Evolutionary conservation across 1,140 invertebrate species (phyloP), one percentile per base, ranked within the genome.

Genomic region (Bombus sylvicola): DNA sequence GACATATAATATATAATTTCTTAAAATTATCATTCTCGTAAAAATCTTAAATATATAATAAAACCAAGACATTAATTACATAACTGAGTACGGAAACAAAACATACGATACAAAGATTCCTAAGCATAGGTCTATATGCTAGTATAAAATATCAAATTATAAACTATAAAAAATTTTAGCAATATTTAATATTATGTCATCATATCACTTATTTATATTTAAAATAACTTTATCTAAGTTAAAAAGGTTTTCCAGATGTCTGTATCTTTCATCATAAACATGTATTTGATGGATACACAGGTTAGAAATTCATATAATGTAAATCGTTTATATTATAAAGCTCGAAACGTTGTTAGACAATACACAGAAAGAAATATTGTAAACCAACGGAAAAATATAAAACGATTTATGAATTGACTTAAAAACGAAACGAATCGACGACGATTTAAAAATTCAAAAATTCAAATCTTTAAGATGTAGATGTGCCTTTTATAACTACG

Each of bases 401-500:
- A 71, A 79, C 53, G 59, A 37, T 85, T 75, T 57, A 41, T 31
- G 59, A 85, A 73, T 73, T 77, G 73, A 85, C 37, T 43, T 69
- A 28, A 39, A 82, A 86, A 82, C 57, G 53, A 53, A 73, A 66
- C 28, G 62, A 82, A 64, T 86, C 62, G 9, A 57, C 28, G 43
- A 77, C 59, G 89, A 94, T 94, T 94, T 94, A 94, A 94, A 94
- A 94, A 94, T 94, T 94, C 93, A 94, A 94, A 94, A 92, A 94
- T 94, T 94, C 93, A 94, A 94, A 94, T 92, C 86, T 82, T 81
- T 86, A 81, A 18, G 57, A 57, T 43, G 73, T 25, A 72, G 53
- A 76, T 43, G 41, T 13, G 18, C 41, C 64, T 31, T 31, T 25
- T 18, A 9, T 9, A 53, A 18, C 37, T 53, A 13, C 59, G 4